Base-by-base conservation (phyloP, 2,888 invertebrate genomes). In the Sceliomorpha sp. region DNA sequence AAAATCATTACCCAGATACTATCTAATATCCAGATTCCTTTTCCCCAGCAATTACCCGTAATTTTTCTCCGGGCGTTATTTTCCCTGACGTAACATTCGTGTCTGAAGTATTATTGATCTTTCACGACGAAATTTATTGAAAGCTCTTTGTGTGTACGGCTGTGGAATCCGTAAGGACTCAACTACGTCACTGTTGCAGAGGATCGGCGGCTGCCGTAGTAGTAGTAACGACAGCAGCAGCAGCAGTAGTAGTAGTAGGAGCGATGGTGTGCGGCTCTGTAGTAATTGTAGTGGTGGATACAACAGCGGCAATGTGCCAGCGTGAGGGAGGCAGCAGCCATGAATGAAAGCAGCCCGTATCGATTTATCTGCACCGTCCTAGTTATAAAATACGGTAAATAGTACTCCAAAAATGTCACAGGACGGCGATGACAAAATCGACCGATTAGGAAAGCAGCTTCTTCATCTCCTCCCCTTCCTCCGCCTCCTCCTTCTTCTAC, bases 301-400 rank as follows among this genome's bases (percentile, higher is more conserved):
- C 71, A 76, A 53, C 44, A 64, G 63, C 64, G 78, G 80, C 81
- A 83, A 80, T 76, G 82, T 83, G 81, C 77, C 79, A 79, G 73
- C 77, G 81, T 68, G 79, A 76, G 79, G 78, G 77, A 75, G 76
- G 80, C 74, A 79, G 53, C 53, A 56, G 83, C 82, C 82, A 86
- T 86, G 86, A 86, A 86, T 86, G 86, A 86, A 85, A 84, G 81
- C 79, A 77, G 74, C 78, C 76, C 80, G 78, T 85, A 86, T 86
- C 85, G 86, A 86, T 86, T 84, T 83, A 82, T 80, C 80, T 75
- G 79, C 75, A 78, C 78, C 81, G 83, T 74, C 84, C 82, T 82
- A 81, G 75, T 80, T 83, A 82, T 71, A 72, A 78, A 79, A 75
- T 76, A 79, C 80, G 73, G 72, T 80, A 82, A 82, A 82, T 78